phyloP scores from a whole-genome alignment of 2,888 invertebrate species.

The Agrotis ipsilon region DNA sequence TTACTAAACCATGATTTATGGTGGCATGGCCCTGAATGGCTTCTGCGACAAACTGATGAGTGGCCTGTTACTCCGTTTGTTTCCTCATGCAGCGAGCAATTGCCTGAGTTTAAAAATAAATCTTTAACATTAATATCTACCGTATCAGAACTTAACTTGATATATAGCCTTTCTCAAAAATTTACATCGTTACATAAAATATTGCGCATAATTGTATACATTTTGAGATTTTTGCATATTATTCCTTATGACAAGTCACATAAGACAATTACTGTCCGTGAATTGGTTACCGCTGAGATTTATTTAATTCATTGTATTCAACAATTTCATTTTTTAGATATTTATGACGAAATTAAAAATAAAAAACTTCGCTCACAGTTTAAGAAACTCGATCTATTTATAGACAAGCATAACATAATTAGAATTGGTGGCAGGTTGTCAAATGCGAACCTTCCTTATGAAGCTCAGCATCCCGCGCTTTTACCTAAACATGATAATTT shows the following conservation, averaged over 20 bases:
- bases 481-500: slow-evolving; percentile 8
- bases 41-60: slow-evolving; percentile 1
- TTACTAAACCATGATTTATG: neutral
- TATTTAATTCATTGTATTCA: slow-evolving; percentile 2
- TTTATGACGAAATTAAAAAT: slow-evolving; percentile 1
- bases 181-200: too few relatives aligned
- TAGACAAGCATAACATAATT: slow-evolving; percentile 4
- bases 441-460: slow-evolving; percentile 11
- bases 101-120: neutral
- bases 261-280: neutral
- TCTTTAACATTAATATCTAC: too few relatives aligned
- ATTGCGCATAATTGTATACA: too few relatives aligned
- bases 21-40: slow-evolving; percentile 7
- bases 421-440: slow-evolving; percentile 12
- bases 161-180: too few relatives aligned
- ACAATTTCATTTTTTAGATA: slow-evolving; percentile 1
- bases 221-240: too few relatives aligned
- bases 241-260: too few relatives aligned
- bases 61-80: slow-evolving; percentile 2
- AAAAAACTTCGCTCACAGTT: neutral
- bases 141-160: too few relatives aligned
- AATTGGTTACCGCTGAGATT: neutral
- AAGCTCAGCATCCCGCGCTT: slow-evolving; percentile 3
- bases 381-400: neutral
- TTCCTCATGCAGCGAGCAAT: neutral